These are phyloP conservation scores for Dinocampus coccinellae DNA, from an alignment of 2,888 invertebrate species.

Conservation along the genomic window DNA sequence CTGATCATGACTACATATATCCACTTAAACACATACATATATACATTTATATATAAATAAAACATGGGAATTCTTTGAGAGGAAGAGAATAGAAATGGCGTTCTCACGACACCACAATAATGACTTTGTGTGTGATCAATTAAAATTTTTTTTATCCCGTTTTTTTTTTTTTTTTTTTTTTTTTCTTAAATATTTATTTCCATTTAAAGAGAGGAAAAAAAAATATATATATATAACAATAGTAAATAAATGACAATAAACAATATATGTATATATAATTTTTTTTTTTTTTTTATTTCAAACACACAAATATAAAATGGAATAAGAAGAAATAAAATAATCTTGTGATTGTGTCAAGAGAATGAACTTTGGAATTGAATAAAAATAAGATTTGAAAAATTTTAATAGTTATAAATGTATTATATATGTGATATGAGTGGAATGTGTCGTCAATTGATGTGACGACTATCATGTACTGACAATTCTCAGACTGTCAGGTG, in stretches of 20 bases:
- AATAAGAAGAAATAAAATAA: too few species aligned
- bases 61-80: not conserved
- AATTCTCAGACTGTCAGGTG: slow-evolving; percentile 16
- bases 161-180: too few species aligned
- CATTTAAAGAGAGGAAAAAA: too few species aligned
- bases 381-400: slow-evolving; percentile 2
- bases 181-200: too few species aligned
- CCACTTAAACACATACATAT: not conserved
- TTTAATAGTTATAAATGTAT: not conserved
- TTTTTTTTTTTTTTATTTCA: too few species aligned
- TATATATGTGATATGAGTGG: not conserved
- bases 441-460: slow-evolving; percentile 16
- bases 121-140: not conserved
- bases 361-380: not conserved
- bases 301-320: too few species aligned
- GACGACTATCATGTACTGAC: not conserved
- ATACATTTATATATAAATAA: not conserved
- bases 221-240: too few species aligned
- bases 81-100: not conserved
- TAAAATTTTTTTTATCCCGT: not conserved
- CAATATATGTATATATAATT: too few species aligned
- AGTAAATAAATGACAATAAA: too few species aligned
- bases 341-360: not conserved
- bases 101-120: not conserved
- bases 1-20: slow-evolving; percentile 7